phyloP scores from a whole-genome alignment of 2,888 invertebrate genomes.

The Isoperla grammatica region DNA sequence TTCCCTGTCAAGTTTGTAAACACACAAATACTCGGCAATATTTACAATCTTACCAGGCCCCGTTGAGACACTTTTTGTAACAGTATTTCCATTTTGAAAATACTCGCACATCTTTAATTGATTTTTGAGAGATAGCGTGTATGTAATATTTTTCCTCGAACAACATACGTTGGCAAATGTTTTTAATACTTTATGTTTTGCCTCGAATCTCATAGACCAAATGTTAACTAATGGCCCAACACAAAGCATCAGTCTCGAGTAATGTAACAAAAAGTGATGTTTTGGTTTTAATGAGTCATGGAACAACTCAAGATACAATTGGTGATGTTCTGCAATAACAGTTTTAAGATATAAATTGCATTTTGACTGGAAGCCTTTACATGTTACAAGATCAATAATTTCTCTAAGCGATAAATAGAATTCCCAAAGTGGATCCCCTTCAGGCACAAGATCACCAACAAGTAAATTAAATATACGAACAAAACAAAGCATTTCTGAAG shows the following conservation, averaged over 20 bases:
- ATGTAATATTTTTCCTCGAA: constrained; percentile 29
- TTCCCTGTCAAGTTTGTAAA: no score
- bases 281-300: constrained; percentile 29
- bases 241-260: constrained; percentile 28
- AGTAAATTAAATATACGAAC: constrained; percentile 18
- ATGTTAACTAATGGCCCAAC: constrained; percentile 30
- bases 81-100: no score
- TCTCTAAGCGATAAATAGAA: neutral
- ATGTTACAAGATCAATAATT: no score
- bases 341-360: neutral
- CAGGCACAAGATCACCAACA: constrained; percentile 1
- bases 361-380: no score
- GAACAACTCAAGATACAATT: constrained; percentile 24
- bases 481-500: no score
- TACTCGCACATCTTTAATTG: no score
- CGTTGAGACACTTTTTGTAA: no score
- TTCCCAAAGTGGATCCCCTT: neutral
- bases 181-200: constrained; percentile 33
- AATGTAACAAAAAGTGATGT: constrained; percentile 32
- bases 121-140: constrained; percentile 25
- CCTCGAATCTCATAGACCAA: constrained; percentile 34
- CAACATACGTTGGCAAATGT: no score
- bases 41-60: no score
- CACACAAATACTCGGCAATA: no score
- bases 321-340: constrained; percentile 25